Conservation (phyloP, 2,888 invertebrate genomes). For the Dione juno region DNA sequence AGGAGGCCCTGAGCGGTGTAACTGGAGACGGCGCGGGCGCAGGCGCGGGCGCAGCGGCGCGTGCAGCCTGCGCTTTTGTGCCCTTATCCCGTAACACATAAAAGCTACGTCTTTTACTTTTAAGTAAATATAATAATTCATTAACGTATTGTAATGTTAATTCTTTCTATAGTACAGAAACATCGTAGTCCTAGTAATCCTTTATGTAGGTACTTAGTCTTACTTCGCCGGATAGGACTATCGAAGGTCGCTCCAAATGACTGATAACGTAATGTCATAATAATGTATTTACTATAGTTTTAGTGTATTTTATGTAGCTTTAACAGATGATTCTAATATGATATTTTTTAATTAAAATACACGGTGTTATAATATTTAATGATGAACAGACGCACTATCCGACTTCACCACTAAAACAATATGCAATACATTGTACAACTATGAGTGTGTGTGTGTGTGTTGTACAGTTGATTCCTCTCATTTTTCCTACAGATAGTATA, state of each 20-base stretch:
- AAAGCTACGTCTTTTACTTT: not conserved
- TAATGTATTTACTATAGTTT: not conserved
- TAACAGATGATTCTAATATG: too few relatives aligned
- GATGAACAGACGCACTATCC: too few relatives aligned
- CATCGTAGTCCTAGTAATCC: not conserved
- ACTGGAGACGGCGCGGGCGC: slow-evolving; percentile 16
- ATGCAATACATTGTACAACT: too few relatives aligned
- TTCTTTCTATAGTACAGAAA: not conserved
- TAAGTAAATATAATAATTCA: not conserved
- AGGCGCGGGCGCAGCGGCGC: slow-evolving; percentile 6
- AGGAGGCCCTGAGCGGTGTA: slow-evolving; percentile 4
- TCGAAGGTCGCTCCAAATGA: slow-evolving; percentile 6
- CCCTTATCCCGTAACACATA: not conserved
- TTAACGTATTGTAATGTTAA: not conserved
- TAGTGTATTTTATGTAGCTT: not conserved
- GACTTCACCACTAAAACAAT: too few relatives aligned
- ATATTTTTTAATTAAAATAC: too few relatives aligned
- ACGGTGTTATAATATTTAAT: too few relatives aligned
- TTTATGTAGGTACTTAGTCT: slow-evolving; percentile 2
- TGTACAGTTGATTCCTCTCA: not conserved
- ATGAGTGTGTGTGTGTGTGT: too few relatives aligned
- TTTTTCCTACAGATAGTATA: not conserved
- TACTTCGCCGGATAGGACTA: slow-evolving; percentile 1
- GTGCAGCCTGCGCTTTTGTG: slow-evolving; percentile 11
- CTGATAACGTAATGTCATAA: not conserved